phyloP scores from a whole-genome alignment of 1,140 invertebrate genomes.

The Pentalonia nigronervosa region DNA sequence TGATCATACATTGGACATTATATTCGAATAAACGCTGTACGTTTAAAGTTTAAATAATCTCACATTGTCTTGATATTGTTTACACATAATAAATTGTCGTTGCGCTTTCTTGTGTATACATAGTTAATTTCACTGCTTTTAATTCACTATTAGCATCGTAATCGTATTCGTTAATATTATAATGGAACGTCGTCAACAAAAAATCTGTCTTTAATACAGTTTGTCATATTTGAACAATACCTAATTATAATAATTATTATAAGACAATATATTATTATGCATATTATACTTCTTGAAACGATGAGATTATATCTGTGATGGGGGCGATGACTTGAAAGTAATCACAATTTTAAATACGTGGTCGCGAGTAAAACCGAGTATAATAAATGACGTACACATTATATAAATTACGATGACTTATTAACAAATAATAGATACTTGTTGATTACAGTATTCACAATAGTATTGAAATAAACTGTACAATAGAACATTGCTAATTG shows the following conservation, averaged over 20 bases:
- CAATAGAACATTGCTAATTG: no score
- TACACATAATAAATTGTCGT: not conserved
- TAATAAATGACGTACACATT: no score
- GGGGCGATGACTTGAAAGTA: not conserved
- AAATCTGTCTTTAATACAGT: no score
- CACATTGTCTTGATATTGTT: not conserved
- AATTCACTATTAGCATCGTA: not conserved
- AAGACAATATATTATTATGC: not conserved
- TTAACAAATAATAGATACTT: no score
- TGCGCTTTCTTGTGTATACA: not conserved
- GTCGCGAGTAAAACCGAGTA: not conserved
- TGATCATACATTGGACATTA: not conserved
- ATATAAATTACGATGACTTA: no score
- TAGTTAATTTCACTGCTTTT: not conserved
- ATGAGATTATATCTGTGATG: no score
- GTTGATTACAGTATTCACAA: no score
- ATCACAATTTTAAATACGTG: not conserved
- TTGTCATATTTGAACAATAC: no score
- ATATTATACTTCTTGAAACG: no score
- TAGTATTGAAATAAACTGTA: no score
- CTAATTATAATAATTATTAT: no score
- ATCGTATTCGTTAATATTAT: not conserved
- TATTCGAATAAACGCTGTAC: not conserved
- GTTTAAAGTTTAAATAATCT: not conserved
- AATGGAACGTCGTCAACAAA: no score